Percentiles rank a stretch among this genome's conserved stretches.
phyloP scores from a whole-genome alignment of 2,113 vertebrate genomes.

The Chaenocephalus aceratus region DNA sequence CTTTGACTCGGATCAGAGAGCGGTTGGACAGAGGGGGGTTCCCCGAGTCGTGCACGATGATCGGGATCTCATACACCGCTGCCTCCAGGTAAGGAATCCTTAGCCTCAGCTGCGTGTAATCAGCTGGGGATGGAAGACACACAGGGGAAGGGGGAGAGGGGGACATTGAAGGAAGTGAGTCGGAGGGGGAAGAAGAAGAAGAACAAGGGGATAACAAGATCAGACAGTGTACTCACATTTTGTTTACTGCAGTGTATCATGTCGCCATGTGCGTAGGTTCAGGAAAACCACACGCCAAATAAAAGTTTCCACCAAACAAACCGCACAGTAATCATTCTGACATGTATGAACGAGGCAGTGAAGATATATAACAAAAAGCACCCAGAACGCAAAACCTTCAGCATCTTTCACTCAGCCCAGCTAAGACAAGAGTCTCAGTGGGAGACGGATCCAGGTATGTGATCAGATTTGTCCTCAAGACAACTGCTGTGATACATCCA shows the following conservation, averaged over 20 bases:
- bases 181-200: neutral
- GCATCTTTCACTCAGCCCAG: slow-evolving; percentile 69
- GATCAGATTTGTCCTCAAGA: slow-evolving; percentile 79
- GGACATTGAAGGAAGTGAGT: neutral
- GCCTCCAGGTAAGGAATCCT: slow-evolving; percentile 92
- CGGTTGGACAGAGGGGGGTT: slow-evolving; percentile 96
- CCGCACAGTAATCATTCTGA: slow-evolving; percentile 26
- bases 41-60: slow-evolving; percentile 94
- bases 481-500: slow-evolving; percentile 76
- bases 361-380: slow-evolving; percentile 29
- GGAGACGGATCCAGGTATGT: slow-evolving; percentile 72
- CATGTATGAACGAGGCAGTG: slow-evolving; percentile 22
- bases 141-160: neutral
- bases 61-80: slow-evolving; percentile 90
- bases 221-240: slow-evolving; percentile 17
- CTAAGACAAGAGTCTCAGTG: slow-evolving; percentile 58
- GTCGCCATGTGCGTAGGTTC: slow-evolving; percentile 14
- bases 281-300: slow-evolving; percentile 18
- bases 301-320: slow-evolving; percentile 34
- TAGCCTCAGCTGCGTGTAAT: slow-evolving; percentile 93
- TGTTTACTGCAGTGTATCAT: slow-evolving; percentile 35
- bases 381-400: slow-evolving; percentile 54
- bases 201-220: slow-evolving; percentile 17
- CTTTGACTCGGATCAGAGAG: slow-evolving; percentile 94
- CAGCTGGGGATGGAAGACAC: slow-evolving; percentile 80